Conservation (phyloP, 1,140 invertebrate genomes). For the Macrobrachium nipponense region DNA sequence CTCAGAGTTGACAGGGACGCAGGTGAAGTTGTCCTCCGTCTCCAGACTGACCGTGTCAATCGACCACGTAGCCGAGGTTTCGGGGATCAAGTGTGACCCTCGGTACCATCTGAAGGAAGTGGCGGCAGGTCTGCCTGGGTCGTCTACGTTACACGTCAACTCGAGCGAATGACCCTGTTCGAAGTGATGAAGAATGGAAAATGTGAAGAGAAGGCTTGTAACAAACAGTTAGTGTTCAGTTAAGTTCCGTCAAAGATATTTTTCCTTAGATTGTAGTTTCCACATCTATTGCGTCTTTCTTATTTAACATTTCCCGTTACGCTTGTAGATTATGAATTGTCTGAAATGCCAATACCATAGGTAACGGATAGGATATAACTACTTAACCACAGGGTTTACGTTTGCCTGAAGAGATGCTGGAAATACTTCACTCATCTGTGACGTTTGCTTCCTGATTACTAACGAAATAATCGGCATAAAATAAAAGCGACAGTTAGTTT, state of each 20-base stretch:
- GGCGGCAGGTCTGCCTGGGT: slow-evolving; percentile 82
- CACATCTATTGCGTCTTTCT: no score
- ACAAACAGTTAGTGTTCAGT: not conserved
- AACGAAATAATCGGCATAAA: no score
- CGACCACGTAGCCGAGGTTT: slow-evolving; percentile 79
- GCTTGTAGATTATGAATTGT: no score
- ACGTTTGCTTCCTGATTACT: no score
- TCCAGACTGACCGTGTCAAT: slow-evolving; percentile 84
- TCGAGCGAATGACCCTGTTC: slow-evolving; percentile 34
- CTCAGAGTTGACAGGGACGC: slow-evolving; percentile 83
- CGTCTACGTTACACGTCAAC: slow-evolving; percentile 83
- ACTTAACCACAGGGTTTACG: no score
- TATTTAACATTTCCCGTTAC: no score
- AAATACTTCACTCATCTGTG: no score
- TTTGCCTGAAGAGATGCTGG: no score
- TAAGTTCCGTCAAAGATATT: not conserved
- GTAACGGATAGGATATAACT: no score
- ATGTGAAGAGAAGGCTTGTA: not conserved
- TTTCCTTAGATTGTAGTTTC: not conserved
- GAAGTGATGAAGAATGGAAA: not conserved
- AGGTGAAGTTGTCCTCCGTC: slow-evolving; percentile 87
- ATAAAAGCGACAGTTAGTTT: no score
- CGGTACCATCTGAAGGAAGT: slow-evolving; percentile 83
- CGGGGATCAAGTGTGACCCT: slow-evolving; percentile 77
- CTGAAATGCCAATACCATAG: no score